A percentile compares a stretch with the other conserved stretches of the same genome.
Conservation (phyloP, 2,888 invertebrate genomes). For the Eupsilia transversa region DNA sequence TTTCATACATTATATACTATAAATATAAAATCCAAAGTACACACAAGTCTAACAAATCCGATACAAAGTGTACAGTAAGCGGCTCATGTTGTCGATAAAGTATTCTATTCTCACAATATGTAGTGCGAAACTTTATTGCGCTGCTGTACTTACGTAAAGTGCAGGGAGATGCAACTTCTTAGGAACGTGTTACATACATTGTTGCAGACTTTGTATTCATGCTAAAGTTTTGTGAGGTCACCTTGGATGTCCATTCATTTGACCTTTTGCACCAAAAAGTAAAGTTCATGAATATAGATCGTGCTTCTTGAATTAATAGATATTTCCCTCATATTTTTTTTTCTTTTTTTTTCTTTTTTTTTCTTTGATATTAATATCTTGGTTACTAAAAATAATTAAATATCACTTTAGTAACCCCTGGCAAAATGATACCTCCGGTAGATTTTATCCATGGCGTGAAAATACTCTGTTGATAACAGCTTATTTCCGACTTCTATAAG, state of each 20-base stretch:
- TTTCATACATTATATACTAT: no score
- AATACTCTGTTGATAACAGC: background rate
- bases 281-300: no score
- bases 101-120: slow-evolving; percentile 61
- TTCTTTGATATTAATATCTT: no score
- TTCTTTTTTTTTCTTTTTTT: no score
- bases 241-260: background rate
- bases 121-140: slow-evolving; percentile 62
- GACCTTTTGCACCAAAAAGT: background rate
- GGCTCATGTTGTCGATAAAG: slow-evolving; percentile 65
- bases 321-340: no score
- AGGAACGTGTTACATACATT: slow-evolving; percentile 43
- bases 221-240: slow-evolving; percentile 21
- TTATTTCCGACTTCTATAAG: background rate
- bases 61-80: slow-evolving; percentile 63
- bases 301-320: no score
- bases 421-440: background rate
- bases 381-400: background rate
- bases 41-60: slow-evolving; percentile 37
- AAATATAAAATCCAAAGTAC: slow-evolving; percentile 29
- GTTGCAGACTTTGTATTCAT: slow-evolving; percentile 42
- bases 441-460: background rate
- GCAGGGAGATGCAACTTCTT: slow-evolving; percentile 56
- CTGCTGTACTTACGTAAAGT: slow-evolving; percentile 57
- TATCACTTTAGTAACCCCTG: background rate